Evolutionary conservation across 2,797 vertebrate species (phyloP).

Genomic region (Falco peregrinus): DNA sequence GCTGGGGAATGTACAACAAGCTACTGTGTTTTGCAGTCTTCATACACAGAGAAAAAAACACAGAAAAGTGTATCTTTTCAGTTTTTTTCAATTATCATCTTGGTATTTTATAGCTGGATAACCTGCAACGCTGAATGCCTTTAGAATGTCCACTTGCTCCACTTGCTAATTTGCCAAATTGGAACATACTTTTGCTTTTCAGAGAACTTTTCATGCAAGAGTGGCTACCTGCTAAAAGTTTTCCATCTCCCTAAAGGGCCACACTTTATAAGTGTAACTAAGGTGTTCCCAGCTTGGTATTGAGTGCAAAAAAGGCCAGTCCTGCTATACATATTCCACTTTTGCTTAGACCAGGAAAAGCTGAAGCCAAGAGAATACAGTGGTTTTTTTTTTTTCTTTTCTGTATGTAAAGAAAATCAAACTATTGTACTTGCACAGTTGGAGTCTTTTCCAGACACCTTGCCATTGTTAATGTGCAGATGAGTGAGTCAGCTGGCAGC

Average conservation of each 20-base stretch:
- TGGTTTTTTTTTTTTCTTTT: neutral
- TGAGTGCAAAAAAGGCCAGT: neutral
- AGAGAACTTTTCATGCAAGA: neutral
- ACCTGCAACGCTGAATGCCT: neutral
- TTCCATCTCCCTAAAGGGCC: neutral
- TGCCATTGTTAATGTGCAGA: neutral
- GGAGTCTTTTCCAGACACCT: neutral
- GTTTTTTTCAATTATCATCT: neutral
- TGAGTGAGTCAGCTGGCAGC: neutral
- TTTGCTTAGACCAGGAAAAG: neutral
- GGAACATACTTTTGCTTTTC: neutral
- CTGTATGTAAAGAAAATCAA: neutral
- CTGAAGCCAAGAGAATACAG: neutral
- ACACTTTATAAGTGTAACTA: neutral
- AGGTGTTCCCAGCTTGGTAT: neutral
- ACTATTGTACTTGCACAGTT: neutral
- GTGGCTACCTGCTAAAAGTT: neutral
- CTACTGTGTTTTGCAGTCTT: neutral
- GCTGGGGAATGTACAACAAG: neutral
- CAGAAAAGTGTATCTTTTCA: neutral
- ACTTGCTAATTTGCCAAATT: neutral
- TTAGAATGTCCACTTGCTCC: neutral
- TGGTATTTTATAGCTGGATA: neutral
- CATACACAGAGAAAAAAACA: neutral
- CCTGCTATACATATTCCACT: neutral